These are phyloP conservation scores for Diadegma fenestrale DNA, from an alignment of 2,888 invertebrate species.

Conservation along the genomic window DNA sequence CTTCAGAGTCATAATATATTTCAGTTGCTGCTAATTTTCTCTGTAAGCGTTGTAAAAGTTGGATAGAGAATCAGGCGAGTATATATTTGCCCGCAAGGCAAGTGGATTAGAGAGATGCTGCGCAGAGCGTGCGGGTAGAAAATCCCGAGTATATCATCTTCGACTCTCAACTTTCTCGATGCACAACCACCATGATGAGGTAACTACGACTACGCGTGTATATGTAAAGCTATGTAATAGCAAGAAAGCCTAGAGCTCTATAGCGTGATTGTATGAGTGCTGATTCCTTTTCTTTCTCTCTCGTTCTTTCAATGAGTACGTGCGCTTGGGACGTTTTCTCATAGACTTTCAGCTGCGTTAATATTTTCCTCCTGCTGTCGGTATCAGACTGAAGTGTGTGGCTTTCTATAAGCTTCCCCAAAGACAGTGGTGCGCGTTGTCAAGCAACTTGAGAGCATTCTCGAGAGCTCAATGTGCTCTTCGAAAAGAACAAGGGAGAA, in stretches of 20 bases:
- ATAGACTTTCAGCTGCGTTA: conserved; percentile 70
- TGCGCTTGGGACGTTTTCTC: conserved; percentile 27
- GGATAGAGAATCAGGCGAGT: conserved; percentile 30
- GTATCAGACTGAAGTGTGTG: conserved; percentile 35
- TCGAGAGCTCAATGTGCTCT: conserved; percentile 1
- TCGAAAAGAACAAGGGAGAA: background rate
- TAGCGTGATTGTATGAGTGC: background rate
- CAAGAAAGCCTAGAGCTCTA: background rate
- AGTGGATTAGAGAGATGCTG: conserved; percentile 37
- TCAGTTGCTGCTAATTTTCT: background rate
- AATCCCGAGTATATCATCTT: conserved; percentile 49
- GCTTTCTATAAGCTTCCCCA: conserved; percentile 61
- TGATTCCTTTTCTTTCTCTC: conserved; percentile 28
- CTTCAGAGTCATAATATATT: too few relatives aligned
- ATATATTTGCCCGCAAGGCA: conserved; percentile 12
- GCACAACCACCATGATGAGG: conserved; percentile 37
- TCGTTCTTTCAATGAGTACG: background rate
- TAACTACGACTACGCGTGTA: background rate
- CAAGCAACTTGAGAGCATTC: conserved; percentile 26
- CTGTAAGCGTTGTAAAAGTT: conserved; percentile 1
- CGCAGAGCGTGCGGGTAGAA: conserved; percentile 18
- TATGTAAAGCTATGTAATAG: conserved; percentile 23
- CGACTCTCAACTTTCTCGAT: conserved; percentile 53
- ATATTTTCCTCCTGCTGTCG: conserved; percentile 61
- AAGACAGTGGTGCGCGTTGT: conserved; percentile 60